Evolutionary conservation across 92 coral and sea anemone genomes (phyloP).

Genomic region (Epizoanthus illoricatus): DNA sequence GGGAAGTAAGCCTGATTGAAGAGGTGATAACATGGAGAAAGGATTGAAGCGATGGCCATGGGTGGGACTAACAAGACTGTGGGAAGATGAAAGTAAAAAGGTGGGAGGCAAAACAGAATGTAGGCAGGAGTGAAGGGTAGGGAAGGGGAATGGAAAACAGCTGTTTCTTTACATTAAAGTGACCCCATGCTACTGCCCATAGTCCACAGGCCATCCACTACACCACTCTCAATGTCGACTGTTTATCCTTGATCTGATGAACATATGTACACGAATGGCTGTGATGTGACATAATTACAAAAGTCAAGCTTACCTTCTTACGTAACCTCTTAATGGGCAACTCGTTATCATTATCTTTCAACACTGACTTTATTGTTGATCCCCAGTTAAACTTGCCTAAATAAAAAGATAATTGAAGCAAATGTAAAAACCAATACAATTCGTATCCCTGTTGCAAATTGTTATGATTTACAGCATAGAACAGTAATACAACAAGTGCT

Average conservation of each 20-base stretch:
- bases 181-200: too few relatives aligned
- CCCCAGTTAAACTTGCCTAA: conserved; percentile 89
- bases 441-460: not conserved
- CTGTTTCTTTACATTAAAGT: too few relatives aligned
- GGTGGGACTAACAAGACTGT: too few relatives aligned
- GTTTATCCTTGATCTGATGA: not conserved
- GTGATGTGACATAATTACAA: not conserved
- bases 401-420: conserved; percentile 3
- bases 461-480: not conserved
- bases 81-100: too few relatives aligned
- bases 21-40: too few relatives aligned
- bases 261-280: not conserved
- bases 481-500: not conserved
- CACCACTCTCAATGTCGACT: not conserved
- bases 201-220: too few relatives aligned
- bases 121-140: too few relatives aligned
- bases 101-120: too few relatives aligned
- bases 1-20: too few relatives aligned
- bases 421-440: too few relatives aligned
- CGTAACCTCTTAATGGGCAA: conserved; percentile 87
- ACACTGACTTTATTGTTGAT: conserved; percentile 71
- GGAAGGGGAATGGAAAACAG: too few relatives aligned
- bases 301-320: conserved; percentile 69
- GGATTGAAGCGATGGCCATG: too few relatives aligned
- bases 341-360: conserved; percentile 77